Evolutionary conservation across 2,797 vertebrate species (phyloP).

Genomic region (Graptemys geographica): DNA sequence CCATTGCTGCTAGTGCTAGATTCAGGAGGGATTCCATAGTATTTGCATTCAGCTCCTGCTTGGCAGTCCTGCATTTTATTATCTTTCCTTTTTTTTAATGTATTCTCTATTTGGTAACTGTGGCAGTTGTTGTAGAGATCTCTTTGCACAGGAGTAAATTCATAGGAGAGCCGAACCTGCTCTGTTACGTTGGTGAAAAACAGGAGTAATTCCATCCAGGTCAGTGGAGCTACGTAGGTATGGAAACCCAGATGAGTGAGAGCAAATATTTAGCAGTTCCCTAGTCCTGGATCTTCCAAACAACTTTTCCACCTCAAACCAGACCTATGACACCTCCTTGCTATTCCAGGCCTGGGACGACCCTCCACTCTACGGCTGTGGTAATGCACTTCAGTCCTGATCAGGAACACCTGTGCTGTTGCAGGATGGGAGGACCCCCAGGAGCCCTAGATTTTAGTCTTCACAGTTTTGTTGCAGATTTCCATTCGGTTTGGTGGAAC

Average conservation of each 20-base stretch:
- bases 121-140: background rate
- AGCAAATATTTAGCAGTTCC: background rate
- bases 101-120: background rate
- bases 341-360: background rate
- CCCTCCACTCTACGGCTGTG: background rate
- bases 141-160: background rate
- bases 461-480: background rate
- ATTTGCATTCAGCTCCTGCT: background rate
- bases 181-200: background rate
- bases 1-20: no score
- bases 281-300: background rate
- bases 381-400: background rate
- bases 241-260: background rate
- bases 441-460: background rate
- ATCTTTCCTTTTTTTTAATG: background rate
- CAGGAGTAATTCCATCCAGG: background rate
- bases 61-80: background rate
- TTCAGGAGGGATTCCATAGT: no score
- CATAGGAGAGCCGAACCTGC: fast-evolving
- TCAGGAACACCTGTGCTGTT: background rate
- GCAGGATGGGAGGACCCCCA: background rate
- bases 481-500: background rate
- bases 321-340: background rate
- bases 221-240: background rate
- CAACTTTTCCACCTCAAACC: background rate